Evolutionary conservation across 2,888 invertebrate species (phyloP).

Genomic region (Cheilosia vernalis): DNA sequence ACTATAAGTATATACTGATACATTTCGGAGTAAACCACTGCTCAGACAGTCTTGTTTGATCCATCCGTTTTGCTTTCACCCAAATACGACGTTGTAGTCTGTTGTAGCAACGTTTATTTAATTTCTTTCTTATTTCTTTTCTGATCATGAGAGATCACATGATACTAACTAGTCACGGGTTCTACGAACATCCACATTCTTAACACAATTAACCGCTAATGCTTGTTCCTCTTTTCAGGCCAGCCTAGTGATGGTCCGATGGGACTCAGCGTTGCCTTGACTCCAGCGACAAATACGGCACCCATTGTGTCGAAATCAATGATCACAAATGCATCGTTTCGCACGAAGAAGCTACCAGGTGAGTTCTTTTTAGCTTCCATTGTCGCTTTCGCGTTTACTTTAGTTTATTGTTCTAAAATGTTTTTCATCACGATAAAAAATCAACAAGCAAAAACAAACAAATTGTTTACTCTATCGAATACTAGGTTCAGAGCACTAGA

Average conservation of each 20-base stretch:
- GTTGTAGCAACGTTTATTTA: too few relatives aligned
- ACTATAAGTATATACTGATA: too few relatives aligned
- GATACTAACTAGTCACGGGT: too few relatives aligned
- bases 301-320: slow-evolving; percentile 95
- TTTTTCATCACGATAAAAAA: slow-evolving; percentile 43
- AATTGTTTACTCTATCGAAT: slow-evolving; percentile 28
- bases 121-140: too few relatives aligned
- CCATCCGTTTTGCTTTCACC: too few relatives aligned
- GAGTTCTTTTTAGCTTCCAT: slow-evolving; percentile 78
- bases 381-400: slow-evolving; percentile 20
- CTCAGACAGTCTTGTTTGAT: too few relatives aligned
- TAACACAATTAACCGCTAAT: too few relatives aligned
- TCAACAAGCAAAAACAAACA: slow-evolving; percentile 27
- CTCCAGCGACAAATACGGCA: slow-evolving; percentile 89
- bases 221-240: slow-evolving; percentile 82
- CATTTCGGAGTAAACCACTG: too few relatives aligned
- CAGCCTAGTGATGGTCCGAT: slow-evolving; percentile 92
- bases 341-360: slow-evolving; percentile 98
- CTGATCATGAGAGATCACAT: too few relatives aligned
- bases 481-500: slow-evolving; percentile 69
- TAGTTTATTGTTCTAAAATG: slow-evolving; percentile 59
- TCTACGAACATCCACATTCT: too few relatives aligned
- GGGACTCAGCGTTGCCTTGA: slow-evolving; percentile 91
- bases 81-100: too few relatives aligned
- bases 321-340: slow-evolving; percentile 99